Conservation (phyloP, 2,113 vertebrate species). For the Sterna hirundo region DNA sequence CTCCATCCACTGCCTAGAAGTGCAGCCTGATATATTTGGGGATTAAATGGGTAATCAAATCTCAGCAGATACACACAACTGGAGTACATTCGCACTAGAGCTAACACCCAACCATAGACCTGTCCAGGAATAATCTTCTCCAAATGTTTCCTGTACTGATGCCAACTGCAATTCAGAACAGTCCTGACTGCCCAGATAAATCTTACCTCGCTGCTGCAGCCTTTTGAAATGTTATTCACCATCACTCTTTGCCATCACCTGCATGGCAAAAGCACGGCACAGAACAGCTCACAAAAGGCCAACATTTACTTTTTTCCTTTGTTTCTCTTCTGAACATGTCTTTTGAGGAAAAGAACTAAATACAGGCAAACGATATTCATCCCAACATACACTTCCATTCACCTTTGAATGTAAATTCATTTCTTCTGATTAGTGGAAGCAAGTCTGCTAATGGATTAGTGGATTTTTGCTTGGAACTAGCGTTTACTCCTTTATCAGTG, state of each 20-base stretch:
- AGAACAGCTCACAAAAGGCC: background rate
- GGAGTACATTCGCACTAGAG: background rate
- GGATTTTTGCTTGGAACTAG: background rate
- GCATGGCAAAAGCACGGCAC: background rate
- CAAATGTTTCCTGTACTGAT: background rate
- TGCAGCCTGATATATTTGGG: background rate
- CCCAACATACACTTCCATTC: background rate
- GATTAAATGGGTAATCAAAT: background rate
- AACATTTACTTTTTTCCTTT: background rate
- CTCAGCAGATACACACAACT: background rate
- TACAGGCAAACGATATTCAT: background rate
- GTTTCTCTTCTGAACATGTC: background rate
- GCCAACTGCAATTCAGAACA: background rate
- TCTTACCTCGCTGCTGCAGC: background rate
- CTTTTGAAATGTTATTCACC: background rate
- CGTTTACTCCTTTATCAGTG: background rate
- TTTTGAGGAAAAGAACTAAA: background rate
- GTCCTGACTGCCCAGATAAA: background rate
- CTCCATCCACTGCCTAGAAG: background rate
- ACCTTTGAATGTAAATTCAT: background rate
- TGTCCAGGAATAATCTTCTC: background rate
- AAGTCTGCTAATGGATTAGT: background rate
- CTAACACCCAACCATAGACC: background rate
- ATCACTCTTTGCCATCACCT: background rate
- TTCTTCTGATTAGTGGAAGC: background rate